Conservation (phyloP, 2,797 vertebrate genomes). For the Pachyuromys duprasi region DNA sequence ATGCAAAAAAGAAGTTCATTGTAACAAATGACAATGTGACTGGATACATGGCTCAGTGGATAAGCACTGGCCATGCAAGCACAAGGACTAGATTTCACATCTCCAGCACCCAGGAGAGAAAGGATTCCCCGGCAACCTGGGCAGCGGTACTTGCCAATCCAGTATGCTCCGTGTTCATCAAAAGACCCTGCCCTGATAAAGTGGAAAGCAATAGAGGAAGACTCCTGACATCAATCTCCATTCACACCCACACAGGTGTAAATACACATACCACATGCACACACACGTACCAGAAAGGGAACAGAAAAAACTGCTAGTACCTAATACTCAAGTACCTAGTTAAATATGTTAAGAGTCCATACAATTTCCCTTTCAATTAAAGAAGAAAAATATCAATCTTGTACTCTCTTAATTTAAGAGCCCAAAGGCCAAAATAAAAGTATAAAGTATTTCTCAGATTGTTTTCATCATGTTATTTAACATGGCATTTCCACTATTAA, state of each 20-base stretch:
- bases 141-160: not conserved
- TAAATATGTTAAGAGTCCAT: not conserved
- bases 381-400: not conserved
- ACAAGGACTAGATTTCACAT: not conserved
- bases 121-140: not conserved
- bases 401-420: slow-evolving; percentile 44
- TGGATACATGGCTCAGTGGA: not conserved
- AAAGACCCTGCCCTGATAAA: not conserved
- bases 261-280: not conserved
- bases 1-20: not conserved
- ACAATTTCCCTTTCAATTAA: not conserved
- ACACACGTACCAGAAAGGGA: not conserved
- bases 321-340: slow-evolving; percentile 14
- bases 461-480: slow-evolving; percentile 49
- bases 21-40: not conserved
- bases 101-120: not conserved
- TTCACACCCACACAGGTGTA: not conserved
- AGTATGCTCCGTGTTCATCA: not conserved
- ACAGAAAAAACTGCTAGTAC: not conserved
- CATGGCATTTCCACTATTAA: slow-evolving; percentile 24
- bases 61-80: not conserved
- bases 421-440: slow-evolving; percentile 29
- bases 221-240: not conserved
- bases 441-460: slow-evolving; percentile 36
- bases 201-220: not conserved